A percentile compares a stretch with the other conserved stretches of the same genome.
These are phyloP conservation scores for Toxonevra muliebris DNA, from an alignment of 2,888 invertebrate species.

Conservation along the genomic window DNA sequence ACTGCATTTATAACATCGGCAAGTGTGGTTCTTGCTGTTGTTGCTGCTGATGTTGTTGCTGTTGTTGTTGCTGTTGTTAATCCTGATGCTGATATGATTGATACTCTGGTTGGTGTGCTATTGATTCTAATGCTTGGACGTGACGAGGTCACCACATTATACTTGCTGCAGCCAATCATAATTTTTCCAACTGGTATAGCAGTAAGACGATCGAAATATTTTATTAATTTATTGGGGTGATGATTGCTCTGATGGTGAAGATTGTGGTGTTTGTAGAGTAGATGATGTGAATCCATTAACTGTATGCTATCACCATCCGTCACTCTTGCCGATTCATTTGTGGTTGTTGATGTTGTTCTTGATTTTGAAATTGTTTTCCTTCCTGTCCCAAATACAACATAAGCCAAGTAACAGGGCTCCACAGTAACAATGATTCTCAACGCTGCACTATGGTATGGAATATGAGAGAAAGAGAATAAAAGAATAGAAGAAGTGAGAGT, in stretches of 20 bases:
- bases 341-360: not conserved
- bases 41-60: not conserved
- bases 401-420: constrained; percentile 53
- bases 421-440: constrained; percentile 47
- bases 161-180: not conserved
- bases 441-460: constrained; percentile 34
- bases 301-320: not conserved
- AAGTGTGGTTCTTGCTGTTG: constrained; percentile 6
- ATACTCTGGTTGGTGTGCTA: not conserved
- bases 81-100: not conserved
- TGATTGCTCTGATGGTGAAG: not conserved
- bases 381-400: constrained; percentile 43
- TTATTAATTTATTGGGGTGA: constrained; percentile 35
- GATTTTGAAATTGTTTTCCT: not conserved
- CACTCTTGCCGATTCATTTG: not conserved
- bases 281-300: too few species aligned
- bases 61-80: not conserved
- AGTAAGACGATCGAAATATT: constrained; percentile 50
- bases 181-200: constrained; percentile 43
- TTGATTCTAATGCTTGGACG: not conserved
- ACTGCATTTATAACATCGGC: too few species aligned
- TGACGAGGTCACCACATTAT: not conserved
- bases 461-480: not conserved
- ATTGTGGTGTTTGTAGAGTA: not conserved
- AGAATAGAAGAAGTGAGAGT: not conserved